Evolutionary conservation across 2,888 invertebrate genomes (phyloP), one percentile per base, ranked within the genome.

Genomic region (Chrysolina oricalcia): DNA sequence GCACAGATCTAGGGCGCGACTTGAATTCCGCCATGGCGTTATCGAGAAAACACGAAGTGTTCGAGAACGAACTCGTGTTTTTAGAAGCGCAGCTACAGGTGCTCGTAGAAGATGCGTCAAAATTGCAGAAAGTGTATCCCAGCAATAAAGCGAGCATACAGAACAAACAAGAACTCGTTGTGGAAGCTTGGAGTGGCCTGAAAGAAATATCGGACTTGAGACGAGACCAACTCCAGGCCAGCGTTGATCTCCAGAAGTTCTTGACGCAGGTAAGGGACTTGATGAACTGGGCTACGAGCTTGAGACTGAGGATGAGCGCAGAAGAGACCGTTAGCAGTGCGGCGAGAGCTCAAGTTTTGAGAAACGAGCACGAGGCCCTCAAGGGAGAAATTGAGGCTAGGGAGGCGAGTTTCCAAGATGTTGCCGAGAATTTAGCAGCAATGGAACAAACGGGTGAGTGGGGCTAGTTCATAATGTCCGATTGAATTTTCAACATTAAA

Each of bases 41-140:
- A 76, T 91, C 96, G 53, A 91, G 98, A 70, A 94, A 95, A 81
- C 98, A 98, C 86, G 98, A 98, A 89, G 94, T 96, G 0, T 96
- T 96, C 81, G 97, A 98, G 88, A 98, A 97, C 86, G 98, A 99
- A 87, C 89, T 98, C 73, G 94, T 96, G 0, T 96, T 98, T 0
- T 90, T 98, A 19, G 98, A 98, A 85, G 97, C 97, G 0, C 97
- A 97, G 87, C 90, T 97, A 46, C 95, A 96, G 89, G 92, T 98
- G 1, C 90, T 99, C 3, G 95, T 98, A 66, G 98, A 98, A 85
- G 98, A 99, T 87, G 97, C 98, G 0, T 93, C 94, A 0, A 93
- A 96, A 68, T 91, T 99, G 53, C 96, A 97, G 88, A 92, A 93
- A 17, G 91, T 95, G 46, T 98, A 98, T 89, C 98, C 98, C 0